Base-by-base conservation (phyloP, 2,888 invertebrate species). In the Brachylomia viminalis region DNA sequence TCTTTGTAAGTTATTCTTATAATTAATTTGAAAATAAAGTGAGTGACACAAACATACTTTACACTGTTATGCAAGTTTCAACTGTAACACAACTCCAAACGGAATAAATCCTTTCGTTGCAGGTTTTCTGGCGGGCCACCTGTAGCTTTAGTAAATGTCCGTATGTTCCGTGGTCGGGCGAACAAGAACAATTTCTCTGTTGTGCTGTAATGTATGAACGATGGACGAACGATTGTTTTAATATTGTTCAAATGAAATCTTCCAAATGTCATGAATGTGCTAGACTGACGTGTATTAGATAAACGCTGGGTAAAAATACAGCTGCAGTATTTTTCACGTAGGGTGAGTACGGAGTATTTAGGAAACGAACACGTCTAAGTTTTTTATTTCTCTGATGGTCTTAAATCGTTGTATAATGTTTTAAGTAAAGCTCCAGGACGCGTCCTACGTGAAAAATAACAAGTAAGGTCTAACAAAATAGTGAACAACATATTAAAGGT, bases 191-290 rank as follows among this genome's bases (percentile, higher is more conserved):
- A 65, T 45, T 56, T 66, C 74, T 58, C 81, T 68, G 65, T 30
- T 33, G 82, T 82, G 79, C 82, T 79, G 82, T 56, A 78, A 79
- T 76, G 59, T 66, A 61, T 79, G 82, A 82, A 79, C 23, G 82
- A 38, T 82, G 56, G 76, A 66, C 47, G 66, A 79, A 67, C 11
- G 66, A 33, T 30, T 66, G 82, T 74, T 64, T 56, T 54, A 80
- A 80, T 49, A 75, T 79, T 20, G 59, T n/a, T n/a, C 30, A 74
- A 74, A 59, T 30, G 77, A 80, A 30, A 80, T 38, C 1, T 54
- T 47, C 17, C 4, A 49, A 64, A 49, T 56, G 42, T 45, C 5
- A 42, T 80, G 54, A 80, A 62, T 56, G 23, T n/a, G 47, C 47
- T 74, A 62, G 33, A 33, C 33, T 33, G 5, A 33, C 33, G 33